Percentiles rank a stretch among this genome's conserved stretches.
Evolutionary conservation across 2,797 vertebrate species (phyloP).

Genomic region (Linurgus olivaceus): DNA sequence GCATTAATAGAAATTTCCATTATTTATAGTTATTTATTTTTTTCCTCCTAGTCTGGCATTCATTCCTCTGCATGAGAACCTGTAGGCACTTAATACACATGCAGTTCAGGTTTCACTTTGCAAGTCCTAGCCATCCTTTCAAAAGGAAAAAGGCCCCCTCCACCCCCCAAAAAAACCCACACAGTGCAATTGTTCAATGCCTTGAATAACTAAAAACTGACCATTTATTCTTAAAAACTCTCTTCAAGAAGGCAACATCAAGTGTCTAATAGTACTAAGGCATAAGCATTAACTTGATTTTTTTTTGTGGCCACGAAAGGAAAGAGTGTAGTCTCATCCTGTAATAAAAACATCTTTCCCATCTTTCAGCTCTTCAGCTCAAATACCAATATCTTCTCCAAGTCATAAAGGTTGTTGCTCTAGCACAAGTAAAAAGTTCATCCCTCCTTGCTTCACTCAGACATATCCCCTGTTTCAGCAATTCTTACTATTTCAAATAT

Average conservation of each 20-base stretch:
- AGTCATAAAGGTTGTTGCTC: not conserved
- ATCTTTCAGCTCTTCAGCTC: not conserved
- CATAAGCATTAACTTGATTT: not conserved
- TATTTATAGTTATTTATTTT: too few species aligned
- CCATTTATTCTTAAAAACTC: not conserved
- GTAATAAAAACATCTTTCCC: not conserved
- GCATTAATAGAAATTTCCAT: not conserved
- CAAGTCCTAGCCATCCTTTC: not conserved
- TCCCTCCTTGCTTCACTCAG: not conserved
- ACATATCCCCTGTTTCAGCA: not conserved
- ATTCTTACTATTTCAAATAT: not conserved
- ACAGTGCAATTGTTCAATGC: not conserved
- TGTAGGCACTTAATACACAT: not conserved
- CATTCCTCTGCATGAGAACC: not conserved
- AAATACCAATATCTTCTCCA: not conserved
- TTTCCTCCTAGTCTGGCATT: not conserved
- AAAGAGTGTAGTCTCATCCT: not conserved
- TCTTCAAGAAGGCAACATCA: not conserved
- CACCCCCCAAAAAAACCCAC: rapidly evolving
- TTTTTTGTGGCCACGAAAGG: not conserved
- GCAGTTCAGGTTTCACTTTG: not conserved
- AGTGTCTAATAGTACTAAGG: not conserved
- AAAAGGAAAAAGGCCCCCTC: not conserved
- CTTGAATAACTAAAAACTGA: not conserved
- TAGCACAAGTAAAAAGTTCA: not conserved